Conservation (phyloP, 2,888 invertebrate species). For the Strigamia crassipes region DNA sequence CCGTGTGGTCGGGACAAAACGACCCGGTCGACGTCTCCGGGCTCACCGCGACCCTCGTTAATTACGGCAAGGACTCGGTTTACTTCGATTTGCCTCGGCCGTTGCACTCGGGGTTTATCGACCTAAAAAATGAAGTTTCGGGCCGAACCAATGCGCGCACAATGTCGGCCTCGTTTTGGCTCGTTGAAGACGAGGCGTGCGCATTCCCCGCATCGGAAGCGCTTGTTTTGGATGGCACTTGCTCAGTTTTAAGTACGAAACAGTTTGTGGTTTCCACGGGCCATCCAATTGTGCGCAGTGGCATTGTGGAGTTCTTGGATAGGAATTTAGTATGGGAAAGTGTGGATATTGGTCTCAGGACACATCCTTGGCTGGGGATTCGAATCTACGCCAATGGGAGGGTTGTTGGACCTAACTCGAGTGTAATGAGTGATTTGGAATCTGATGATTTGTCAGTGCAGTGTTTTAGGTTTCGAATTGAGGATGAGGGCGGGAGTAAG, state of each 20-base stretch:
- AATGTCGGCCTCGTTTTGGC: background rate
- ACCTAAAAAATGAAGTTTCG: background rate
- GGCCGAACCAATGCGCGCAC: background rate
- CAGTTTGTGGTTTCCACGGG: background rate
- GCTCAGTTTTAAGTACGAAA: background rate
- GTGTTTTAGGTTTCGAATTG: constrained; percentile 41
- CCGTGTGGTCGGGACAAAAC: constrained; percentile 74
- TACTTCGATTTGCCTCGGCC: constrained; percentile 75
- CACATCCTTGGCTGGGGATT: constrained; percentile 19
- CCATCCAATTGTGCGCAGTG: background rate
- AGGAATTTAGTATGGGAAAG: background rate
- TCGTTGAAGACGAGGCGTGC: background rate
- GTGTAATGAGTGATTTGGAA: background rate
- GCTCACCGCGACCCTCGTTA: constrained; percentile 69
- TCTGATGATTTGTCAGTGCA: background rate
- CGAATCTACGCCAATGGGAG: constrained; percentile 31
- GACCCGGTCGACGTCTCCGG: constrained; percentile 72
- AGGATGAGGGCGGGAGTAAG: constrained; percentile 23
- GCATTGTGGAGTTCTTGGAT: constrained; percentile 24
- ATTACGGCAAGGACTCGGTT: constrained; percentile 70
- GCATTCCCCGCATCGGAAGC: constrained; percentile 1
- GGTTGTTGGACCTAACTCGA: background rate
- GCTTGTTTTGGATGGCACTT: constrained; percentile 23
- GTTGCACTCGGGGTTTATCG: background rate
- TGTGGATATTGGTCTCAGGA: constrained; percentile 22